Evolutionary conservation across 2,888 invertebrate genomes (phyloP), one percentile per base, ranked within the genome.

Genomic region (Craniophora ligustri): DNA sequence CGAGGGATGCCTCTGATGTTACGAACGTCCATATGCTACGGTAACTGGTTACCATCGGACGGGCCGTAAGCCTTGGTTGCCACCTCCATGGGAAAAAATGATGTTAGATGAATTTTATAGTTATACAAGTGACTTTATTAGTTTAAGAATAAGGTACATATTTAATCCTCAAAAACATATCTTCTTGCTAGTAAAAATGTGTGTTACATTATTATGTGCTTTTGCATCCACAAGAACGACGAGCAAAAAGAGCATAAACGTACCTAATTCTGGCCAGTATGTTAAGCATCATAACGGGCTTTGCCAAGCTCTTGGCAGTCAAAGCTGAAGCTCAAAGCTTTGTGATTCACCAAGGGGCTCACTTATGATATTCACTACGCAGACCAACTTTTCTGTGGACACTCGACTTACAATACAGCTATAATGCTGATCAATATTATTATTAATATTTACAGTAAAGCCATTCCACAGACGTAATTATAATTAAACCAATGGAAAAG

Each of bases 301-400:
- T 67, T 54, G 61, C 51, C 57, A 62, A 56, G 47, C 74, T 67
- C 59, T 66, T 63, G 44, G 38, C 32, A 60, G 55, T 67, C 58
- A 72, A 72, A 74, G 67, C 44, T 41, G 47, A 50, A 63, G 21
- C 65, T 60, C 80, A 82, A 84, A 81, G 78, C 82, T 79, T 79
- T 82, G 76, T 78, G 51, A 57, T 55, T 49, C 66, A 36, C 56
- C 55, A 55, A 72, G 51, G 71, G 60, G 59, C 64, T 68, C 70
- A 72, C 75, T 71, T 70, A 79, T 74, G 51, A 76, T 75, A 77
- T 76, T 77, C 72, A 70, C 67, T 58, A 38, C 46, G 39, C 36
- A 36, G 48, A 34, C 62, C 41, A 74, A 78, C 62, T 75, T 73
- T 71, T 71, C 70, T 61, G 50, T 53, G 48, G 54, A 39, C 53